phyloP scores from a whole-genome alignment of 2,113 vertebrate genomes.

The Alaudala cheleensis region DNA sequence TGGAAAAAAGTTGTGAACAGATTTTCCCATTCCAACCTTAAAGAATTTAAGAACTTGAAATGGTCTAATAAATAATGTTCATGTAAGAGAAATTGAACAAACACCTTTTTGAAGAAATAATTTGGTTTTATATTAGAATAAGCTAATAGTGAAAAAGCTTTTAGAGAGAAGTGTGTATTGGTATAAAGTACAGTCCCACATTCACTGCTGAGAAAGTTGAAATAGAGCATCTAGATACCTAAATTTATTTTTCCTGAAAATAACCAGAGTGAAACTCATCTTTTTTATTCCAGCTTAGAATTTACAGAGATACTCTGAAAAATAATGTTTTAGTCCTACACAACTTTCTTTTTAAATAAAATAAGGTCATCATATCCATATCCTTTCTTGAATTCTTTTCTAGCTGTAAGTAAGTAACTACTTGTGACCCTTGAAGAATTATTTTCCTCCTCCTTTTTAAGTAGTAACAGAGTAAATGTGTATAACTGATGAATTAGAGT shows the following conservation, averaged over 20 bases:
- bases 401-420: not conserved
- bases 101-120: not conserved
- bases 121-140: not conserved
- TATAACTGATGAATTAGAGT: not conserved
- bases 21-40: not conserved
- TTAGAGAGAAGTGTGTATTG: accelerated
- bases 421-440: not conserved
- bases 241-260: not conserved
- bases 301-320: not conserved
- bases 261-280: not conserved
- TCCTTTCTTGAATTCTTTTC: not conserved
- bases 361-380: not conserved
- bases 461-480: not conserved
- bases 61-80: not conserved
- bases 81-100: not conserved
- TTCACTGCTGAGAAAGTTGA: not conserved
- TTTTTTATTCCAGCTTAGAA: not conserved
- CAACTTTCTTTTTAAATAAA: not conserved
- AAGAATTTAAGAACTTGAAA: not conserved
- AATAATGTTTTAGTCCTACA: not conserved
- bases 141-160: not conserved
- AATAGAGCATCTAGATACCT: not conserved
- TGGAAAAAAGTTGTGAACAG: not conserved
- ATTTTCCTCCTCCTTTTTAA: not conserved
- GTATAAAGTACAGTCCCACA: not conserved